A percentile compares a stretch with the other conserved stretches of the same genome.
phyloP scores from a whole-genome alignment of 2,797 vertebrate genomes.

The Poecile montanus region DNA sequence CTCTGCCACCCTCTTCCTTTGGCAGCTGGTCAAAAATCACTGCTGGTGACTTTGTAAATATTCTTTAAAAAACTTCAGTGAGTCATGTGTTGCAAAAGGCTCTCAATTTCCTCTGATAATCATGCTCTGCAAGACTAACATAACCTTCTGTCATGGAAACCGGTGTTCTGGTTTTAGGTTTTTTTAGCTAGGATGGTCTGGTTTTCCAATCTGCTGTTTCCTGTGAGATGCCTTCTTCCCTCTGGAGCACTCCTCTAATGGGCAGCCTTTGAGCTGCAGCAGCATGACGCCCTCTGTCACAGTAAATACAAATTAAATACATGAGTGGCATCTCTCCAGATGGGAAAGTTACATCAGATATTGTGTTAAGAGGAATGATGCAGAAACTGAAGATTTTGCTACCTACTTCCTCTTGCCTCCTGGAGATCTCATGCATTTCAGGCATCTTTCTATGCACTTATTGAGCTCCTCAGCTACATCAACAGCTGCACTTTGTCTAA shows the following conservation, averaged over 20 bases:
- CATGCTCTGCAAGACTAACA: background rate
- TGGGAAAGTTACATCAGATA: background rate
- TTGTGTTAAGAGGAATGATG: background rate
- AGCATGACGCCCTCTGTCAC: background rate
- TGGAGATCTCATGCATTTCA: background rate
- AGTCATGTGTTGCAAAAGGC: background rate
- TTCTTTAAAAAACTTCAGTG: background rate
- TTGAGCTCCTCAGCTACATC: background rate
- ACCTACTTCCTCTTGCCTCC: background rate
- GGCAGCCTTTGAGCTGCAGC: background rate
- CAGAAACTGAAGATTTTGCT: background rate
- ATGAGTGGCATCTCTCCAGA: background rate
- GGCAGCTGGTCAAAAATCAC: background rate
- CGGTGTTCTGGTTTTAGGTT: background rate
- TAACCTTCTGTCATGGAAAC: background rate
- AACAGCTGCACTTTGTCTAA: background rate
- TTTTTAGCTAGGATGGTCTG: constrained; percentile 11
- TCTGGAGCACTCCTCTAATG: background rate
- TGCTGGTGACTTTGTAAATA: background rate
- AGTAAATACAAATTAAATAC: background rate
- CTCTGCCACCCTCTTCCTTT: background rate
- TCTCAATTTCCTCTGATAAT: background rate
- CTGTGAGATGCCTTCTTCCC: background rate
- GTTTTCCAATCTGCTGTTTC: constrained; percentile 22
- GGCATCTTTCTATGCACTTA: background rate